Conservation (phyloP, 2,797 vertebrate species). For the Ptychobarbus kaznakovi region DNA sequence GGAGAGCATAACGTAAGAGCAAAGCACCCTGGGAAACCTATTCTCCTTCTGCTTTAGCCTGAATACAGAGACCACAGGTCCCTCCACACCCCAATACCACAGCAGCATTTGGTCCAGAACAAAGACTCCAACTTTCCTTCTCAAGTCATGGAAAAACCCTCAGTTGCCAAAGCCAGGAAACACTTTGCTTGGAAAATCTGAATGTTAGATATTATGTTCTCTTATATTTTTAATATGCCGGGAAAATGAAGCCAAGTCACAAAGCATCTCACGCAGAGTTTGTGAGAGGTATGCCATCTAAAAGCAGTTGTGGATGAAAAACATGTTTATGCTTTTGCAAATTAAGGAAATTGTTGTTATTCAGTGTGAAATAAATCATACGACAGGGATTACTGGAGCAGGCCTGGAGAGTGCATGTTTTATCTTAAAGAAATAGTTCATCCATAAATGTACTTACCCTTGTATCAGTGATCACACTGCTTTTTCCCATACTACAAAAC, state of each 20-base stretch:
- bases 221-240: slow-evolving; percentile 34
- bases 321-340: not conserved
- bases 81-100: slow-evolving; percentile 46
- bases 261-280: not conserved
- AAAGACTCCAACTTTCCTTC: slow-evolving; percentile 49
- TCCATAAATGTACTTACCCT: not conserved
- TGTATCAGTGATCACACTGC: not conserved
- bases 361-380: slow-evolving; percentile 9
- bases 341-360: not conserved
- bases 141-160: slow-evolving; percentile 59
- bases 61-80: slow-evolving; percentile 49
- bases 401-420: not conserved
- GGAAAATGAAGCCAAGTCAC: not conserved
- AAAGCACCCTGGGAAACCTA: slow-evolving; percentile 55
- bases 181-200: slow-evolving; percentile 54
- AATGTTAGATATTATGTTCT: slow-evolving; percentile 40
- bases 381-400: not conserved
- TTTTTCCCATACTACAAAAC: not conserved
- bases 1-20: slow-evolving; percentile 38
- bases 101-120: slow-evolving; percentile 43
- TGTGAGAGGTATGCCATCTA: not conserved
- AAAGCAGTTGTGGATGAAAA: slow-evolving; percentile 8
- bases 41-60: slow-evolving; percentile 40
- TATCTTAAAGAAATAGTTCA: not conserved
- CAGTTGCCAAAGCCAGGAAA: slow-evolving; percentile 37